phyloP scores from a whole-genome alignment of 2,888 invertebrate species.

The Drosophila monieri region DNA sequence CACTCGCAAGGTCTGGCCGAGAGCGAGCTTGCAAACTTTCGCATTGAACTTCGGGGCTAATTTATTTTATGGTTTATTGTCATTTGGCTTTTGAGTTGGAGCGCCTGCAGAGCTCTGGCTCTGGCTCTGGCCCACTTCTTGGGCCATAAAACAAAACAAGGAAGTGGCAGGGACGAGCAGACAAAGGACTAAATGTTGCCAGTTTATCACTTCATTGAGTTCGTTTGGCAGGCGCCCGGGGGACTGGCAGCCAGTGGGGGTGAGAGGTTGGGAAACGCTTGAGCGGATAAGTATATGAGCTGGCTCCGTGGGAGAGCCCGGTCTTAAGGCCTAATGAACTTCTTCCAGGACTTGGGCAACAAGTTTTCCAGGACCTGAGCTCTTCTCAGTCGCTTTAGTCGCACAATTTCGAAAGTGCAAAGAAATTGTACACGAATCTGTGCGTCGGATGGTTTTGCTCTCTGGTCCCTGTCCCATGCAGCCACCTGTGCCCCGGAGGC shows the following conservation, averaged over 20 bases:
- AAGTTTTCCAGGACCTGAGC: neutral
- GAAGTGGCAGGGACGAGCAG: slow-evolving; percentile 1
- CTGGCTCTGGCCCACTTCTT: neutral
- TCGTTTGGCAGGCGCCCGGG: slow-evolving; percentile 2
- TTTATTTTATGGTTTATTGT: slow-evolving; percentile 71
- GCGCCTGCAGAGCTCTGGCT: slow-evolving; percentile 6
- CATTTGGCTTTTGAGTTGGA: slow-evolving; percentile 64
- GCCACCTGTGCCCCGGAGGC: neutral
- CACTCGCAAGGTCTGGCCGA: neutral
- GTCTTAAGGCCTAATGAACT: neutral
- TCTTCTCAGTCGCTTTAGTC: neutral
- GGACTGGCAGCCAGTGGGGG: neutral
- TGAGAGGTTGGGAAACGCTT: slow-evolving; percentile 3
- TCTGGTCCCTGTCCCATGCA: neutral
- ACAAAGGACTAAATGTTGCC: slow-evolving; percentile 64
- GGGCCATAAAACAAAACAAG: slow-evolving; percentile 33
- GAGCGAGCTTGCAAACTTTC: slow-evolving; percentile 33
- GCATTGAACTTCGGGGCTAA: slow-evolving; percentile 70
- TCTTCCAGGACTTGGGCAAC: neutral
- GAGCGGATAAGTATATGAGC: slow-evolving; percentile 23
- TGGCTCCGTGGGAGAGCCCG: neutral
- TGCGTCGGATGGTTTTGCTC: no score
- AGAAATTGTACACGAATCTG: slow-evolving; percentile 31
- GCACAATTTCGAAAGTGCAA: slow-evolving; percentile 9
- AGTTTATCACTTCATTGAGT: slow-evolving; percentile 66